These are phyloP conservation scores for Telmatochromis brichardi DNA, from an alignment of 2,113 vertebrate species.

Conservation along the genomic window DNA sequence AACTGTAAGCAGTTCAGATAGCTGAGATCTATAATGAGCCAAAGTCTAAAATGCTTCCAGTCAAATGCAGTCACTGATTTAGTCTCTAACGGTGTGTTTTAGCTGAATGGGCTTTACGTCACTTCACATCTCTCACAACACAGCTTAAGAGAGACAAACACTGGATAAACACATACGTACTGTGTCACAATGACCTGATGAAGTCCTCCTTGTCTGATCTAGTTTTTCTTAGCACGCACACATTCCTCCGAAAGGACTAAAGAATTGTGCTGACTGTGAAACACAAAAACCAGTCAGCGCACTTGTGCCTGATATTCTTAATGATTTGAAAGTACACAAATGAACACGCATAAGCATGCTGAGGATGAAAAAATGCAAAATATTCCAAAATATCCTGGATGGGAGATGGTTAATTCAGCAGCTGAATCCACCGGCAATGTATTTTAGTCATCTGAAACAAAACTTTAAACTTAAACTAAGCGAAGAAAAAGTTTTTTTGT, in stretches of 20 bases:
- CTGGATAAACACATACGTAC: background rate
- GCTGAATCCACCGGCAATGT: background rate
- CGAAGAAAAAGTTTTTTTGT: background rate
- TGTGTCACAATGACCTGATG: background rate
- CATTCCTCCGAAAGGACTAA: background rate
- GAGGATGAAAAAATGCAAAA: background rate
- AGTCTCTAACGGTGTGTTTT: background rate
- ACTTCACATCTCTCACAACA: background rate
- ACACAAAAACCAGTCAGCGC: background rate
- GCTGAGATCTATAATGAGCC: background rate
- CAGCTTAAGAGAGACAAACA: background rate
- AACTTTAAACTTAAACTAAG: background rate
- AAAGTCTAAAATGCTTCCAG: background rate
- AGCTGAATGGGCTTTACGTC: background rate
- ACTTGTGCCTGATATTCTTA: background rate
- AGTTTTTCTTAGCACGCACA: background rate
- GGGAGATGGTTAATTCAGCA: background rate
- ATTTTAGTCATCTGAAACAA: background rate
- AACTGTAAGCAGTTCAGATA: background rate
- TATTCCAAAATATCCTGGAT: background rate
- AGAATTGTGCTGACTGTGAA: background rate
- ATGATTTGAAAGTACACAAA: background rate
- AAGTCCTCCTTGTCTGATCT: background rate
- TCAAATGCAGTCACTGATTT: background rate
- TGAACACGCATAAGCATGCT: background rate